Evolutionary conservation across 2,113 vertebrate genomes (phyloP), one percentile per base, ranked within the genome.

Genomic region (Rana temporaria): DNA sequence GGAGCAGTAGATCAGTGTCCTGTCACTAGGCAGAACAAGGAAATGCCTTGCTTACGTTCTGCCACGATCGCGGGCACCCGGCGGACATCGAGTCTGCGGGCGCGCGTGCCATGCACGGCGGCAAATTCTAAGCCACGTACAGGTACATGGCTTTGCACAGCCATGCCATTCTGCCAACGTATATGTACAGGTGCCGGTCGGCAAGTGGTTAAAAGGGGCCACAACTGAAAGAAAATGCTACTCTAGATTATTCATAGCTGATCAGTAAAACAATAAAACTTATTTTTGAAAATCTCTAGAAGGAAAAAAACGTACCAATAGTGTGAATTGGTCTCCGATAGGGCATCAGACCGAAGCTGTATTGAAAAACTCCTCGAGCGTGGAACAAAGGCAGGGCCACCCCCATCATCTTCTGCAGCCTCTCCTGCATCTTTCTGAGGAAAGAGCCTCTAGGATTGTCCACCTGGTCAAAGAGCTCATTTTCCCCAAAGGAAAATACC

Each of bases 401-500:
- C 0, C 97, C 93, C 96, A 97, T 98, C 84, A 96, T 11, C 80
- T 89, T 74, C 84, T 98, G 97, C 68, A 99, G 91, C 0, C 5
- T 19, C 6, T 97, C 92, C 90, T 97, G 96, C 24, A 86, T 20
- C 70, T 81, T 59, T 2, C 97, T 87, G 17, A 99, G 87, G 93
- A 93, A 94, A 18, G 95, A 96, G 2, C 97, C 97, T 42, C 78
- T 88, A 4, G 79, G 81, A 84, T 98, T 99, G 1, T 82, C 73
- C 57, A 98, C 93, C 84, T 99, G 98, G 24, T 97, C 89, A 1
- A 89, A 99, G 42, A 98, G 11, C 38, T 97, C 94, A 0, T 98
- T 99, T 84, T 99, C 98, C 6, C 98, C 98, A 12, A 99, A 99
- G 18, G 97, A 98, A 85, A 95, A 99, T 16, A 95, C 83, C 0